These are phyloP conservation scores for Minunthozetes semirufus DNA, from an alignment of 2,888 invertebrate species.

Conservation along the genomic window DNA sequence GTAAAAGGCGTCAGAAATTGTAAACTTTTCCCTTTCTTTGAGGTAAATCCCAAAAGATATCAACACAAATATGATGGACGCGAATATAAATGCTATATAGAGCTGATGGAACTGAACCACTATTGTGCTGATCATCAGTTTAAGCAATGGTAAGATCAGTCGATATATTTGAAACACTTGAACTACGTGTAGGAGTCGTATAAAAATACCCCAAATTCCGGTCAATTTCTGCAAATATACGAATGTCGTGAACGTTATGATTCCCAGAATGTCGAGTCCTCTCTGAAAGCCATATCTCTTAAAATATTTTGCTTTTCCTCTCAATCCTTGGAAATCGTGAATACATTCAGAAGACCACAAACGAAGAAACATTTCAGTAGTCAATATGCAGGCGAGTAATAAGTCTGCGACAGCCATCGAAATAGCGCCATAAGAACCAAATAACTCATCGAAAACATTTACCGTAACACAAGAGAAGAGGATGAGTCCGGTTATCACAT, in stretches of 20 bases:
- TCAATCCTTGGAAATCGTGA: not conserved
- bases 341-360: constrained; percentile 15
- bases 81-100: not conserved
- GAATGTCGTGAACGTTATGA: not conserved
- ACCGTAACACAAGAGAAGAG: not conserved
- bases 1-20: not conserved
- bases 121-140: not conserved
- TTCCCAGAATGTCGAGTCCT: not conserved
- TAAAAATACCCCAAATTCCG: not conserved
- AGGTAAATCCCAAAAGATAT: not conserved
- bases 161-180: constrained; percentile 21
- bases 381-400: not conserved
- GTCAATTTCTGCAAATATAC: not conserved
- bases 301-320: not conserved
- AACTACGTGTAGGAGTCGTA: not conserved
- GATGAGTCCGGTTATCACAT: not conserved
- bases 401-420: not conserved
- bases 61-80: not conserved
- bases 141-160: not conserved
- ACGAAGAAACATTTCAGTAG: not conserved
- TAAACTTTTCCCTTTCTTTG: no score
- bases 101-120: constrained; percentile 6
- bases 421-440: not conserved
- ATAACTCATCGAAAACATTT: constrained; percentile 1
- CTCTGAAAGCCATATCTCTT: not conserved